Evolutionary conservation across 2,888 invertebrate species (phyloP), one percentile per base, ranked within the genome.

Genomic region (Drosophila recens): DNA sequence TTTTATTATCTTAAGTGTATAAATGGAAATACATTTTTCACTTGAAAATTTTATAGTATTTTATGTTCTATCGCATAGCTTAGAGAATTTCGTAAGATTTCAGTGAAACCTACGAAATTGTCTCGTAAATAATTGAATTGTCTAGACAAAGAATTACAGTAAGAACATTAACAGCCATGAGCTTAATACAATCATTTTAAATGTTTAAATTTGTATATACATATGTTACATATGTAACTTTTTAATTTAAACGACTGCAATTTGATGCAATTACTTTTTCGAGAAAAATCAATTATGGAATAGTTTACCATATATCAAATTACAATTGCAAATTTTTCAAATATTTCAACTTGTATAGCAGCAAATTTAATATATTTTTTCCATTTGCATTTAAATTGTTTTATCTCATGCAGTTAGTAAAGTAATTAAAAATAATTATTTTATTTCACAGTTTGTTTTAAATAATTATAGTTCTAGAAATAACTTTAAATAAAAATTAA

Each of bases 101-200:
- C 9, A 13, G 13, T n/a, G 36, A 52, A 23, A 51, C n/a, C 13
- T n/a, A 36, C 36, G 1, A 36, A n/a, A 4, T 11, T 4, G 13
- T 15, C 17, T 30, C 11, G 33, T 33, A 27, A 10, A 40, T n/a
- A 30, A 27, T 53, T 38, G 30, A 53, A 40, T 40, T 53, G 30
- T 53, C 38, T 30, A 30, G 53, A 40, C 40, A n/a, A n/a, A 15
- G 38, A n/a, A n/a, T 52, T 27, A 27, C n/a, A 17, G 11, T 34
- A 20, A 36, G 11, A 2, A 17, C 15, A 17, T 49, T 3, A 49
- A 49, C 5, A 49, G 15, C 2, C 17, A 13, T 23, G 30, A n/a
- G n/a, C 13, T n/a, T 4, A 46, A n/a, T 43, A 20, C 20, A 17
- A 10, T 17, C 17, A 17, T 23, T 23, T 23, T 45, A 4, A 23